Conservation (phyloP, 2,888 invertebrate genomes). For the Cantharis nigra region DNA sequence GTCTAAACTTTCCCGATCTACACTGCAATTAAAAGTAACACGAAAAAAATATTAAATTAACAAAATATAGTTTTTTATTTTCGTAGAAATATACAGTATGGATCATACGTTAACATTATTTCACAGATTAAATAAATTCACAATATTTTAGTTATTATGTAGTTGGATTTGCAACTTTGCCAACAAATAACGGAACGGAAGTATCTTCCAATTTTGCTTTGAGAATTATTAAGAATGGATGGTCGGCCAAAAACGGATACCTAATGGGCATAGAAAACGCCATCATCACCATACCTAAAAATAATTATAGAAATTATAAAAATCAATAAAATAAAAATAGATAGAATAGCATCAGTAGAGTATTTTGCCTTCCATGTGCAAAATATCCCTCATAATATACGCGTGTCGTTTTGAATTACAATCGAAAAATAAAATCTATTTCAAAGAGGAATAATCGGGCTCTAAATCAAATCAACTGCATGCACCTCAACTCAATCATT, state of each 20-base stretch:
- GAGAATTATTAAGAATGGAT: constrained; percentile 20
- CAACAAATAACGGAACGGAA: neutral
- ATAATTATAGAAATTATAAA: neutral
- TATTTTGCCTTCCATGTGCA: neutral
- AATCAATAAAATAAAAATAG: neutral
- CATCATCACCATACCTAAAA: neutral
- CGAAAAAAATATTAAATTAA: neutral
- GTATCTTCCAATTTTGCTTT: neutral
- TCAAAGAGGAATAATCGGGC: no score
- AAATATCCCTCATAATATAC: no score
- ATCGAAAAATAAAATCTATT: no score
- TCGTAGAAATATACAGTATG: neutral
- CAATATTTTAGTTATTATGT: neutral
- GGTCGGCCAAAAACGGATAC: constrained; percentile 18
- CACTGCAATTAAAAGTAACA: no score
- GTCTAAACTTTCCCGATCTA: no score
- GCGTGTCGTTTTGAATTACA: no score
- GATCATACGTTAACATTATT: neutral
- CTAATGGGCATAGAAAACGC: neutral
- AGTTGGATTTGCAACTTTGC: constrained; percentile 6
- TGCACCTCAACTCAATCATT: neutral
- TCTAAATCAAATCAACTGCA: neutral
- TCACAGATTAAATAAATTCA: neutral
- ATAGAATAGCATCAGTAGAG: neutral
- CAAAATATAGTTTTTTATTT: neutral